Evolutionary conservation across 1,140 invertebrate genomes (phyloP).

Genomic region (Ganaspis sp.): DNA sequence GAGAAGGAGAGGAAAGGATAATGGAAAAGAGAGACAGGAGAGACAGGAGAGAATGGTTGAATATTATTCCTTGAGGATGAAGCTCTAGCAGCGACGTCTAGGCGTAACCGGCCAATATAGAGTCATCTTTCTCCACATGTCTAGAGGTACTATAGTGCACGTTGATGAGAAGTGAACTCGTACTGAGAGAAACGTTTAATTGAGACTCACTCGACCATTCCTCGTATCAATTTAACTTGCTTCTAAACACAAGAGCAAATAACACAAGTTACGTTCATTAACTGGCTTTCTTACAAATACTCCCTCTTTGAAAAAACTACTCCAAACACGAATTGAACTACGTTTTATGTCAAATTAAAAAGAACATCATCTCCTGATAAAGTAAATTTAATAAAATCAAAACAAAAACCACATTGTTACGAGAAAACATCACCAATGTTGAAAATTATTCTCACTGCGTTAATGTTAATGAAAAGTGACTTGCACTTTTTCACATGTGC

Average conservation of each 20-base stretch:
- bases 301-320: background rate
- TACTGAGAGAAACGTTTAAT: slow-evolving; percentile 35
- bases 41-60: slow-evolving; percentile 56
- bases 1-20: slow-evolving; percentile 51
- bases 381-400: no score
- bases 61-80: slow-evolving; percentile 63
- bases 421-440: no score
- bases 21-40: background rate
- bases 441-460: no score
- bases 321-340: no score
- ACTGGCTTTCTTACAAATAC: background rate
- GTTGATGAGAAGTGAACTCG: slow-evolving; percentile 18
- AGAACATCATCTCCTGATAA: no score
- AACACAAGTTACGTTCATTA: background rate
- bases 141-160: slow-evolving; percentile 20
- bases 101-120: slow-evolving; percentile 57
- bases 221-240: slow-evolving; percentile 35
- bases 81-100: slow-evolving; percentile 10
- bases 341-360: no score
- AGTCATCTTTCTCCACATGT: slow-evolving; percentile 57
- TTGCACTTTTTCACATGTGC: no score
- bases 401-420: no score
- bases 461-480: no score
- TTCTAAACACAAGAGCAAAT: slow-evolving; percentile 21
- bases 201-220: slow-evolving; percentile 38